Base-by-base conservation (phyloP, 1,140 invertebrate species). In the Drosophila eugracilis region DNA sequence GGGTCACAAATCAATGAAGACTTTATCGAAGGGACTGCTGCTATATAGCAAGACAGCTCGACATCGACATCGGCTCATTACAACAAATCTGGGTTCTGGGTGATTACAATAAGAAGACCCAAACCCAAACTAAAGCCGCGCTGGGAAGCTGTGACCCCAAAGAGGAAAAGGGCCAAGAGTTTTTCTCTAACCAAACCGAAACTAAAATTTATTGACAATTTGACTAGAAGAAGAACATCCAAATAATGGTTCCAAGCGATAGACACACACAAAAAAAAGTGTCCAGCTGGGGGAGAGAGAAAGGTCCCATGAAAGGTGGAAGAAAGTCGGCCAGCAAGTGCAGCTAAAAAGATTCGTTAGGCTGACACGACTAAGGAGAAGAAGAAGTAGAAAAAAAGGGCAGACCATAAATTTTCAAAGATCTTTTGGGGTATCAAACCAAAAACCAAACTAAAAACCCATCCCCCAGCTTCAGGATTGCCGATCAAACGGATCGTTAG, bases 1-100 rank as follows among this genome's bases (percentile, higher is more conserved):
- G 78, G 83, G 83, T 83, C 83, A 88, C 83, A 88, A 88, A 88
- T 88, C 83, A 88, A 88, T 88, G 75, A 88, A 88, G 83, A 78
- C 83, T 88, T 88, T 88, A 88, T 88, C 83, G 83, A 78, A 71
- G 77, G 69, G 65, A 52, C 67, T 32, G 34, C 67, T 32, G 34
- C 32, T 26, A 26, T 60, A 72, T 41, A 32, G 66, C n/a, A n/a
- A n/a, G 22, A 37, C 10, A 34, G 24, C 36, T 34, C 53, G 32
- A 32, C 63, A 50, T 59, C 49, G 34, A 52, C 53, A 53, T 34
- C 59, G 54, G 70, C 70, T 70, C 72, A 85, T 85, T 85, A 85
- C 80, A 80, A 86, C 62, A 75, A 75, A 80, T 63, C 62, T 53
- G 58, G 57, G 45, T 69, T 65, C 72, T 44, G 58, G 58, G 55